Evolutionary conservation across 2,888 invertebrate genomes (phyloP), one percentile per base, ranked within the genome.

Genomic region (Ornithoptera alexandrae): DNA sequence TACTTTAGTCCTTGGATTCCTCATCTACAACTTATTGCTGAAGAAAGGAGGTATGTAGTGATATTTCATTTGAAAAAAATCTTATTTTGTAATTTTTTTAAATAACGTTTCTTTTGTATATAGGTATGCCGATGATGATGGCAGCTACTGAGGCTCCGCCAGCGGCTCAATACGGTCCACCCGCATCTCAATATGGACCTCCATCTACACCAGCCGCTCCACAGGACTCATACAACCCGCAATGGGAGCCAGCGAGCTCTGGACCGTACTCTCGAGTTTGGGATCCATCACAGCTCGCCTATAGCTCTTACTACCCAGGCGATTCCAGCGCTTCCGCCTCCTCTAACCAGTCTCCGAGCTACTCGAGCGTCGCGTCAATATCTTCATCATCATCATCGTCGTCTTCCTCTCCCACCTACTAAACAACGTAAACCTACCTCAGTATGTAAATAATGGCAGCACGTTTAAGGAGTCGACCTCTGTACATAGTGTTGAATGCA

Each of bases 181-280:
- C 96, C 61, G 91, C 94, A 62, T 93, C 95, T 71, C 93, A 93
- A 67, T 91, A 92, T 77, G 92, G 92, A 42, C 86, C 92, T 0
- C 83, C 79, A 0, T 93, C 94, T 5, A 93, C 94, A 1, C 92
- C 94, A 3, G 92, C 94, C 8, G 90, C 94, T 7, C 95, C 96
- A 46, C 93, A 94, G 72, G 96, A 95, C 79, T 95, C 96, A 3
- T 97, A 97, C 93, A 94, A 94, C 75, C 94, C 95, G 10, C 94
- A 94, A 75, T 96, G 96, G 95, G 95, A 96, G 81, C 94, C 95
- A 4, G 89, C 94, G 74, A 95, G 93, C 79, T 94, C 95, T 65
- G 96, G 96, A 12, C 97, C 97, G 1, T 97, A 97, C 86, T 94
- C 97, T 62, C 93, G 97, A 75, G 94, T 96, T 1, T 97, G 97